Percentiles rank a stretch among this genome's conserved stretches.
These are phyloP conservation scores for Cnemophilus loriae DNA, from an alignment of 2,113 vertebrate genomes.

Conservation along the genomic window DNA sequence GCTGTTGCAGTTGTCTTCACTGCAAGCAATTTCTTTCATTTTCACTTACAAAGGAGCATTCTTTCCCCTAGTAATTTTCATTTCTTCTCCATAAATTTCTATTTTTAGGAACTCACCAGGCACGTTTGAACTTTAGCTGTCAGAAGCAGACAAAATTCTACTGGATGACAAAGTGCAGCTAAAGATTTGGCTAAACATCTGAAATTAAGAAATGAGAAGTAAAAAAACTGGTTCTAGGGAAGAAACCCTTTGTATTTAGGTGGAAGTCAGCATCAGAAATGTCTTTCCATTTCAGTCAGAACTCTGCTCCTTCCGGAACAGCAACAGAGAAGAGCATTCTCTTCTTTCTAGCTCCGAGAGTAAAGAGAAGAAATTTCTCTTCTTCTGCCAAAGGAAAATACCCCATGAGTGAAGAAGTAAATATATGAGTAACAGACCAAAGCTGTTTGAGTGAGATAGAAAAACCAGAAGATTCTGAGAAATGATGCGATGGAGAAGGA, in stretches of 20 bases:
- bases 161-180: background rate
- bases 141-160: background rate
- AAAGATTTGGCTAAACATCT: background rate
- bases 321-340: background rate
- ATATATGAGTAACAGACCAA: background rate
- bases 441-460: background rate
- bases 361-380: background rate
- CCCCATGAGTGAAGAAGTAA: background rate
- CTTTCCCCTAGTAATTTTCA: background rate
- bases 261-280: background rate
- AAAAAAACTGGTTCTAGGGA: background rate
- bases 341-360: background rate
- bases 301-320: background rate
- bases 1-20: background rate
- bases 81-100: background rate
- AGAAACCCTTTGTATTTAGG: background rate
- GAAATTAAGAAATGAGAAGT: background rate
- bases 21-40: background rate
- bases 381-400: background rate
- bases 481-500: fast-evolving
- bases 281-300: background rate
- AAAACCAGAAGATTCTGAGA: background rate
- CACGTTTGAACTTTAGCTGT: background rate
- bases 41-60: background rate
- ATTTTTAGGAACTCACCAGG: background rate